phyloP scores from a whole-genome alignment of 2,113 vertebrate species.

The Chlorodrepanis virens region DNA sequence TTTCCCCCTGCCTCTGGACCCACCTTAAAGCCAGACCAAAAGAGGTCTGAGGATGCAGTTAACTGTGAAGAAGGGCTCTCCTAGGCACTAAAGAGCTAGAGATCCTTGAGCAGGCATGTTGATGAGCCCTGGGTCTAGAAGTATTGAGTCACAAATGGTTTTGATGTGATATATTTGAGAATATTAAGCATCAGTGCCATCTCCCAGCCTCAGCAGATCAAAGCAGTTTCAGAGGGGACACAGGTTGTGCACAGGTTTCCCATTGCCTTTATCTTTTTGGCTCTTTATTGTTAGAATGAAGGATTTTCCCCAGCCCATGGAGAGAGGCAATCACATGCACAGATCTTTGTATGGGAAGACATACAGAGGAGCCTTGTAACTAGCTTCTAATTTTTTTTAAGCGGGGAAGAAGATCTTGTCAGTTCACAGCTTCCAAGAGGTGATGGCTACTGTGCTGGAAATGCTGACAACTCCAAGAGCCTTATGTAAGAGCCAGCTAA shows the following conservation, averaged over 20 bases:
- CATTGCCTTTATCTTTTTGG: background rate
- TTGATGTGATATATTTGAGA: background rate
- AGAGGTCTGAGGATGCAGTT: background rate
- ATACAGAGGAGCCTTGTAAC: background rate
- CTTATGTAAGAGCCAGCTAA: background rate
- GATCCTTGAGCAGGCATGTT: background rate
- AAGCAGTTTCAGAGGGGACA: background rate
- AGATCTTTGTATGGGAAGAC: rapidly evolving
- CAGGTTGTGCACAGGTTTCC: background rate
- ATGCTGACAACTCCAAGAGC: background rate
- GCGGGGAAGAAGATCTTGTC: background rate
- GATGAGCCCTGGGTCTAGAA: background rate
- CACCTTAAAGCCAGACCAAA: background rate
- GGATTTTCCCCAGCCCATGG: background rate
- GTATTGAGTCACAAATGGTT: background rate
- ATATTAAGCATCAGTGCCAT: background rate
- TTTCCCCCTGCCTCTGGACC: background rate
- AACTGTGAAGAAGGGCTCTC: background rate
- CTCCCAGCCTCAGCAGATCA: background rate
- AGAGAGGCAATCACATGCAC: background rate
- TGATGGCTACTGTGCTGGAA: background rate
- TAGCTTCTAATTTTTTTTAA: background rate
- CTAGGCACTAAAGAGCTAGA: background rate
- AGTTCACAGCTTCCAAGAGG: background rate
- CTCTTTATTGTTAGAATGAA: background rate